A percentile compares a stretch with the other conserved stretches of the same genome.
Evolutionary conservation across 2,113 vertebrate species (phyloP).

Genomic region (Lagopus muta): DNA sequence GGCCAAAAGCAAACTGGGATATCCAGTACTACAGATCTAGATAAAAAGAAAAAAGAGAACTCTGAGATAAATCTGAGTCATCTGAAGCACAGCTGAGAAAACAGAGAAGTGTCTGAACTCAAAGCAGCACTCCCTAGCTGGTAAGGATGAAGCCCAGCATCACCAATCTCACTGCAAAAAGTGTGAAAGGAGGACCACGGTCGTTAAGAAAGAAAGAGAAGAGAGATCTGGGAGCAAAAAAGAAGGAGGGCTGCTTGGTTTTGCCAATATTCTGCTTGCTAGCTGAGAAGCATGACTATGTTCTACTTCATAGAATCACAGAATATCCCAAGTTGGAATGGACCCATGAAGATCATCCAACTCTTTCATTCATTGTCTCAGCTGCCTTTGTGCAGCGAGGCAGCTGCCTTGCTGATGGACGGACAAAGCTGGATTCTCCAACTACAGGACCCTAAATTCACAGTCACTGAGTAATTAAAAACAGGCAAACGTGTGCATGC

Average conservation of each 20-base stretch:
- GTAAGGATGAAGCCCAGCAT: neutral
- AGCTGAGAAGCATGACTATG: neutral
- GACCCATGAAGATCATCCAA: neutral
- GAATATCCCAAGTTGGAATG: neutral
- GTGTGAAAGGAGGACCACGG: rapidly evolving
- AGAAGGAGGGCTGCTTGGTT: neutral
- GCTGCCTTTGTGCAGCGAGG: neutral
- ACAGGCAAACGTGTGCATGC: neutral
- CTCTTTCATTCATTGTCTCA: neutral
- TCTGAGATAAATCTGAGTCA: neutral
- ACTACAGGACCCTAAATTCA: neutral
- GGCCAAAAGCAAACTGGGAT: constrained; percentile 15
- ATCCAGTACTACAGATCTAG: neutral
- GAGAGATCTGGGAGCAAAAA: neutral
- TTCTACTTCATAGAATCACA: neutral
- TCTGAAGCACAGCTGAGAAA: neutral
- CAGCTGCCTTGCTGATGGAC: neutral
- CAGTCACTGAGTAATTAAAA: neutral
- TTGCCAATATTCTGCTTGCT: neutral
- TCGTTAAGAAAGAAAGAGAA: neutral
- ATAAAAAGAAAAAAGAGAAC: neutral
- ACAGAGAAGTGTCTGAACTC: neutral
- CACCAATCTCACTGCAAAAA: neutral
- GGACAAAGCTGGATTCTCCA: neutral
- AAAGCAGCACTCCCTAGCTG: neutral